Percentiles rank a stretch among this genome's conserved stretches.
These are phyloP conservation scores for Gryon sp. DNA, from an alignment of 1,140 invertebrate genomes.

Conservation along the genomic window DNA sequence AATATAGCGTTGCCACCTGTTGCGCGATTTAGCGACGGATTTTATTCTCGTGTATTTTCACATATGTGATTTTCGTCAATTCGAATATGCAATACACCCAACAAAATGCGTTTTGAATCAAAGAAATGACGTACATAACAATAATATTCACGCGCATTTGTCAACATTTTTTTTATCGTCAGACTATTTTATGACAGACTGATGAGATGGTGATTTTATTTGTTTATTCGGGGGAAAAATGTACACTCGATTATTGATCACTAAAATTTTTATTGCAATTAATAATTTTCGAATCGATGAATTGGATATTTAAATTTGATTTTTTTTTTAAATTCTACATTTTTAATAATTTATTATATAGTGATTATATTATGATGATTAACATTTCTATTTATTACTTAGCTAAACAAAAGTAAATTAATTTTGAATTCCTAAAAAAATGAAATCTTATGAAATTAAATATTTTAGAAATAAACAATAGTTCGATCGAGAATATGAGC, in stretches of 20 bases:
- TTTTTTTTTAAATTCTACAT: too few species aligned
- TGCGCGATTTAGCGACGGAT: conserved; percentile 75
- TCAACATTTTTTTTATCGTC: conserved; percentile 1
- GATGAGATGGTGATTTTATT: too few species aligned
- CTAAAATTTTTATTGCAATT: too few species aligned
- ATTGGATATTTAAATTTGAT: too few species aligned
- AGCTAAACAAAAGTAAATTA: background rate
- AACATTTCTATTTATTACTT: background rate
- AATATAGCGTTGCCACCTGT: conserved; percentile 72
- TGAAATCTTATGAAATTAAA: background rate
- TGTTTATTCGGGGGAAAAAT: too few species aligned
- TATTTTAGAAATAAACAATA: conserved; percentile 33
- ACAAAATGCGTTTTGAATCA: conserved; percentile 1
- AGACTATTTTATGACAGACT: too few species aligned
- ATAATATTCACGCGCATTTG: conserved; percentile 11
- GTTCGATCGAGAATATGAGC: conserved; percentile 27
- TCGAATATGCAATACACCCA: conserved; percentile 45
- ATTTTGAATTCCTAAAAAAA: background rate
- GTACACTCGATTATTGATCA: too few species aligned
- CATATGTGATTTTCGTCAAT: conserved; percentile 62
- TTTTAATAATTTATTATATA: too few species aligned
- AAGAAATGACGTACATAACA: conserved; percentile 22
- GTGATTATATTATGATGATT: too few species aligned
- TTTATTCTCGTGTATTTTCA: conserved; percentile 72
- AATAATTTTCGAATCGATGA: too few species aligned